Percentiles rank a stretch among this genome's conserved stretches.
Conservation (phyloP, 2,113 vertebrate species). For the Aythya baeri region DNA sequence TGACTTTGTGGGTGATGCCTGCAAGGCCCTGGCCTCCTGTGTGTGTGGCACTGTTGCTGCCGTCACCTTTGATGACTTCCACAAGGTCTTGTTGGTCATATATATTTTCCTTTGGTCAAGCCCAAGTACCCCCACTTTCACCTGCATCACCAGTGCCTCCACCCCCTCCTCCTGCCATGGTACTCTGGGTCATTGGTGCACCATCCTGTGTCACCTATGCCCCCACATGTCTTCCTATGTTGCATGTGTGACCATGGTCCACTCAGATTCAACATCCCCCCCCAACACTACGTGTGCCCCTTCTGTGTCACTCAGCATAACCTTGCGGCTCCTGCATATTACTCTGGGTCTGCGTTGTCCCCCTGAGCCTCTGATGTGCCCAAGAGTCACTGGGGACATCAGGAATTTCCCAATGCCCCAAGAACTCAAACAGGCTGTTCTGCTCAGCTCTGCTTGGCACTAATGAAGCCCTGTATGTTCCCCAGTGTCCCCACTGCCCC, state of each 20-base stretch:
- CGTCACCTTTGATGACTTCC: conserved; percentile 92
- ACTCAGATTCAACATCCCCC: not conserved
- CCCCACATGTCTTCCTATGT: not conserved
- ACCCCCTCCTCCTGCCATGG: too few relatives aligned
- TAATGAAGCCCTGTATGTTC: not conserved
- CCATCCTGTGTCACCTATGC: not conserved
- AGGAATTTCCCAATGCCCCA: not conserved
- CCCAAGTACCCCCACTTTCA: too few relatives aligned
- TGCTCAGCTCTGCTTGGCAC: not conserved
- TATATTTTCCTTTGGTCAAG: fast-evolving
- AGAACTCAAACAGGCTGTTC: too few relatives aligned
- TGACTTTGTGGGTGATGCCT: conserved; percentile 88
- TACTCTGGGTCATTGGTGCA: too few relatives aligned
- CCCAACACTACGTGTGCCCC: not conserved
- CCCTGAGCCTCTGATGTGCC: not conserved
- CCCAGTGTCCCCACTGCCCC: not conserved
- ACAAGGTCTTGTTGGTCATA: conserved; percentile 76
- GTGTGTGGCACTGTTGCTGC: conserved; percentile 89
- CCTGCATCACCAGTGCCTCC: too few relatives aligned
- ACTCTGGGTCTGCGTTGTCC: not conserved
- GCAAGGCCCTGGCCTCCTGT: conserved; percentile 88
- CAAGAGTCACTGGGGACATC: not conserved
- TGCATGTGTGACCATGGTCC: too few relatives aligned
- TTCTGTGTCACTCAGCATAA: not conserved
- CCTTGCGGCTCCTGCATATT: not conserved